Evolutionary conservation across 2,888 invertebrate species (phyloP).

Genomic region (Acleris cristana): DNA sequence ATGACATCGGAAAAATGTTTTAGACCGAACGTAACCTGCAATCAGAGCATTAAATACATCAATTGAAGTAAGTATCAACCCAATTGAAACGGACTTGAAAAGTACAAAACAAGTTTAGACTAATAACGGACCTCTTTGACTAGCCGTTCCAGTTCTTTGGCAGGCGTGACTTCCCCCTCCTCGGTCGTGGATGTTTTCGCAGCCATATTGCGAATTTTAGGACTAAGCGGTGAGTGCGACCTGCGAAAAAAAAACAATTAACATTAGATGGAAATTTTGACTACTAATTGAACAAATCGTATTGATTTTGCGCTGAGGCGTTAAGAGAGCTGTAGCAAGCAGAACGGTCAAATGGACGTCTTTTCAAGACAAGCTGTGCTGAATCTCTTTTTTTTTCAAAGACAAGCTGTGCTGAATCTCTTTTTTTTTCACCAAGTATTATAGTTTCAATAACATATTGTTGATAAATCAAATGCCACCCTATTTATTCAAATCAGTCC

Average conservation of each 20-base stretch:
- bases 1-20: slow-evolving; percentile 97
- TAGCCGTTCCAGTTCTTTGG: slow-evolving; percentile 89
- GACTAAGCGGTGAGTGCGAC: slow-evolving; percentile 86
- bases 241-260: slow-evolving; percentile 53
- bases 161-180: slow-evolving; percentile 85
- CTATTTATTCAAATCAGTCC: no score
- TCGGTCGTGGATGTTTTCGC: slow-evolving; percentile 80
- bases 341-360: no score
- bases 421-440: no score
- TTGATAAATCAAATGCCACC: no score
- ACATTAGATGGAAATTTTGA: neutral
- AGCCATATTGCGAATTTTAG: slow-evolving; percentile 81
- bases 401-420: no score
- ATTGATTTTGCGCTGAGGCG: no score
- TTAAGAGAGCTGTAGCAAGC: no score
- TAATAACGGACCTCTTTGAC: slow-evolving; percentile 84
- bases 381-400: no score
- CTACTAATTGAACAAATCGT: no score
- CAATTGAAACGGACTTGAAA: slow-evolving; percentile 8
- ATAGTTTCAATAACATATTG: no score
- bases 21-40: slow-evolving; percentile 83
- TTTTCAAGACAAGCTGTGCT: no score
- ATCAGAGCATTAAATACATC: slow-evolving; percentile 22
- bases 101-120: neutral
- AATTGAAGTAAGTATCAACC: neutral